phyloP scores from a whole-genome alignment of 2,113 vertebrate genomes.

The Donacobius atricapilla region DNA sequence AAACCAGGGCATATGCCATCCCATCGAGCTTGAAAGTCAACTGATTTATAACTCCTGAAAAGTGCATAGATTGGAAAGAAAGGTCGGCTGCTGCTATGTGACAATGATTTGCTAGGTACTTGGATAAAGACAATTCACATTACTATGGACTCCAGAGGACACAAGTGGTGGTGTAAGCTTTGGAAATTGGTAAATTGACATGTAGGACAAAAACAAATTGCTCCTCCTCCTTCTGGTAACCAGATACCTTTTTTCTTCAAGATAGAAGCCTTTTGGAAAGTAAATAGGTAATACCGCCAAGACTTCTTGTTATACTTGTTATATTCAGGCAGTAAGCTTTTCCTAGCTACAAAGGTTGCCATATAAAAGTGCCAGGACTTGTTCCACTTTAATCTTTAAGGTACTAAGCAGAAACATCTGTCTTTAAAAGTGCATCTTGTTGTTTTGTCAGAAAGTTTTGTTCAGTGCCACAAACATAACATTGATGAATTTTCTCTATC shows the following conservation, averaged over 20 bases:
- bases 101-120: constrained; percentile 74
- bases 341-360: background rate
- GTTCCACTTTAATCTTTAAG: constrained; percentile 42
- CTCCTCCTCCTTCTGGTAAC: background rate
- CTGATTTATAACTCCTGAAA: constrained; percentile 80
- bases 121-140: constrained; percentile 70
- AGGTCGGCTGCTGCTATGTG: constrained; percentile 67
- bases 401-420: constrained; percentile 35
- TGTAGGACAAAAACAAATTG: constrained; percentile 37
- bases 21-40: constrained; percentile 77
- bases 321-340: background rate
- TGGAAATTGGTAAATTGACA: constrained; percentile 28
- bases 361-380: background rate
- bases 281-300: background rate
- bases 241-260: background rate
- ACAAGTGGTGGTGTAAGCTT: constrained; percentile 38
- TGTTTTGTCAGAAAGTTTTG: constrained; percentile 42
- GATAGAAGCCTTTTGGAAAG: background rate
- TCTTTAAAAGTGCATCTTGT: constrained; percentile 4
- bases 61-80: constrained; percentile 75
- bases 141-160: constrained; percentile 54
- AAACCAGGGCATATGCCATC: constrained; percentile 81
- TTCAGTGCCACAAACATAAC: background rate
- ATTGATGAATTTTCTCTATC: constrained; percentile 47
- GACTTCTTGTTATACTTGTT: background rate